Percentiles rank a stretch among this genome's conserved stretches.
These are phyloP conservation scores for Chloropsis hardwickii DNA, from an alignment of 2,113 vertebrate species.

Conservation along the genomic window DNA sequence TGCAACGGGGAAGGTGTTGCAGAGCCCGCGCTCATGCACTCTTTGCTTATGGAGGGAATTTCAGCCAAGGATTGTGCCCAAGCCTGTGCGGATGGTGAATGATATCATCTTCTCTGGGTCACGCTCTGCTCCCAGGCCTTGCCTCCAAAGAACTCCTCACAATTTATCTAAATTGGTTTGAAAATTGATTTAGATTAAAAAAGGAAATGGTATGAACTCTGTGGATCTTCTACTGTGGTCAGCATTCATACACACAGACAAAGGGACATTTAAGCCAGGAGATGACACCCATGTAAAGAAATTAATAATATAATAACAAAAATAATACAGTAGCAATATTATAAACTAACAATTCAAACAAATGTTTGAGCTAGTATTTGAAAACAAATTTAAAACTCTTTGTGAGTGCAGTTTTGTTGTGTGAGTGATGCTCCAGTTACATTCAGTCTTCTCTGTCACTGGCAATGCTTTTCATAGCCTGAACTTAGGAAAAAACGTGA, in stretches of 20 bases:
- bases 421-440: background rate
- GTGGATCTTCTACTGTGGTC: background rate
- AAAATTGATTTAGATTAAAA: background rate
- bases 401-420: background rate
- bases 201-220: background rate
- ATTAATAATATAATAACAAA: background rate
- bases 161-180: background rate
- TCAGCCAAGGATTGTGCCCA: background rate
- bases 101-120: background rate
- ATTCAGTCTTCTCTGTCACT: accelerated
- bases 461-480: background rate
- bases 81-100: background rate
- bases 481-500: background rate
- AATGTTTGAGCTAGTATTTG: background rate
- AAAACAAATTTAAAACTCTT: background rate
- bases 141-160: background rate
- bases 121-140: background rate
- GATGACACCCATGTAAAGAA: background rate
- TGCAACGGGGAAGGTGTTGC: background rate
- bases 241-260: background rate
- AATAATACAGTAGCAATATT: background rate
- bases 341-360: background rate
- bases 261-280: background rate
- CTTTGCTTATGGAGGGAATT: constrained; percentile 36
- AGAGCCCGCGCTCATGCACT: background rate